Evolutionary conservation across 2,113 vertebrate species (phyloP), one percentile per base, ranked within the genome.

Genomic region (Pachypanchax playfairii): DNA sequence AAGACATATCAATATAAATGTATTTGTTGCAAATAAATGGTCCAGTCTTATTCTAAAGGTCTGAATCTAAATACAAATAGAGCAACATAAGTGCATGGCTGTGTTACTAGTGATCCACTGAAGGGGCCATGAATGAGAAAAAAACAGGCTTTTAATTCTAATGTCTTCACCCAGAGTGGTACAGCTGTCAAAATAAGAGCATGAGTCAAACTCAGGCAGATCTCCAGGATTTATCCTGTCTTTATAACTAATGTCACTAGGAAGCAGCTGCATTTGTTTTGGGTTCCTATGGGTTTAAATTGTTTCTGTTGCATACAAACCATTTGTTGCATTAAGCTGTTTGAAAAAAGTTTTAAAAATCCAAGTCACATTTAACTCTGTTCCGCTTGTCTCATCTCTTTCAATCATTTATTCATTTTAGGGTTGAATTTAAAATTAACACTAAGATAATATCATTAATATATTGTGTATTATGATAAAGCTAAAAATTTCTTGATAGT

Each of bases 231-330:
- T 18, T 29, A 54, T 9, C 15, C 13, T 61, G 4, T 20, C 22
- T 43, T 33, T 66, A 77, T 59, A 77, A 78, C 61, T 31, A 35
- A 3, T 24, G 47, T 54, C 28, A 38, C 47, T 63, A 73, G 17
- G 18, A 42, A 44, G 9, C 36, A 79, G 84, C 46, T 51, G 38
- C 60, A 73, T 82, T 77, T 77, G 60, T 3, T n/a, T 3, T 50
- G 54, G 47, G 28, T 38, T 44, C 26, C 50, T n/a, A n/a, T n/a
- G n/a, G n/a, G n/a, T n/a, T n/a, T n/a, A n/a, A n/a, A n/a, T n/a
- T n/a, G n/a, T n/a, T n/a, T n/a, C n/a, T n/a, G n/a, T n/a, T n/a
- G n/a, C n/a, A n/a, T n/a, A n/a, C n/a, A n/a, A n/a, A n/a, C n/a
- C n/a, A n/a, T n/a, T n/a, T n/a, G n/a, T n/a, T n/a, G n/a, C n/a